A percentile compares a stretch with the other conserved stretches of the same genome.
Evolutionary conservation across 2,113 vertebrate genomes (phyloP).

Genomic region (Neofelis nebulosa): DNA sequence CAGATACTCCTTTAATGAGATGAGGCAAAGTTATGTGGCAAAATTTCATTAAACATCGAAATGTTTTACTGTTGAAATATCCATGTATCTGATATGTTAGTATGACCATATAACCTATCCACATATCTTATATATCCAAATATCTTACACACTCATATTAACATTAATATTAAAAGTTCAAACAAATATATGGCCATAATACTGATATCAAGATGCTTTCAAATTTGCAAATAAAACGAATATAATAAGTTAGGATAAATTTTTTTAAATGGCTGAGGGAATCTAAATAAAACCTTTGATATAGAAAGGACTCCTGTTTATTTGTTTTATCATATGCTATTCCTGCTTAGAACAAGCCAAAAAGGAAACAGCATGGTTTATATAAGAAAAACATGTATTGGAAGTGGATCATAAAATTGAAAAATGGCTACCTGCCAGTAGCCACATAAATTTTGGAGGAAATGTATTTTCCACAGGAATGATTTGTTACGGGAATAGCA

Average conservation of each 20-base stretch:
- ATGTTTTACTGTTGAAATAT: slow-evolving; percentile 40
- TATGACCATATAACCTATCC: not conserved
- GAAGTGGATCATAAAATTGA: slow-evolving; percentile 84
- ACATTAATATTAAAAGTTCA: not conserved
- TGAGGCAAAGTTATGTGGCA: slow-evolving; percentile 8
- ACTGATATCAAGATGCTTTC: slow-evolving; percentile 26
- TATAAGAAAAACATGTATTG: slow-evolving; percentile 84
- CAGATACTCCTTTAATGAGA: slow-evolving; percentile 29
- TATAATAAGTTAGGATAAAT: not conserved
- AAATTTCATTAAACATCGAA: slow-evolving; percentile 8
- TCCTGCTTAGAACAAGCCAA: slow-evolving; percentile 76
- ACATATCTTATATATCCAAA: not conserved
- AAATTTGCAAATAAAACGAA: slow-evolving; percentile 47
- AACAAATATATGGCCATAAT: not conserved
- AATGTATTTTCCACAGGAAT: slow-evolving; percentile 82
- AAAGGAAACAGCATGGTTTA: slow-evolving; percentile 72
- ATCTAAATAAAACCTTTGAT: slow-evolving; percentile 26
- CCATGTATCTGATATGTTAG: not conserved
- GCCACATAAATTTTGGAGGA: slow-evolving; percentile 85
- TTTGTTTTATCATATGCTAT: slow-evolving; percentile 26
- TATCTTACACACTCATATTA: not conserved
- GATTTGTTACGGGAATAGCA: slow-evolving; percentile 84
- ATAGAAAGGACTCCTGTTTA: slow-evolving; percentile 69
- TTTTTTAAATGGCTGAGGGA: not conserved
- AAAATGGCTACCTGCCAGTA: slow-evolving; percentile 85